phyloP scores from a whole-genome alignment of 2,888 invertebrate species.

The Eupithecia insigniata region DNA sequence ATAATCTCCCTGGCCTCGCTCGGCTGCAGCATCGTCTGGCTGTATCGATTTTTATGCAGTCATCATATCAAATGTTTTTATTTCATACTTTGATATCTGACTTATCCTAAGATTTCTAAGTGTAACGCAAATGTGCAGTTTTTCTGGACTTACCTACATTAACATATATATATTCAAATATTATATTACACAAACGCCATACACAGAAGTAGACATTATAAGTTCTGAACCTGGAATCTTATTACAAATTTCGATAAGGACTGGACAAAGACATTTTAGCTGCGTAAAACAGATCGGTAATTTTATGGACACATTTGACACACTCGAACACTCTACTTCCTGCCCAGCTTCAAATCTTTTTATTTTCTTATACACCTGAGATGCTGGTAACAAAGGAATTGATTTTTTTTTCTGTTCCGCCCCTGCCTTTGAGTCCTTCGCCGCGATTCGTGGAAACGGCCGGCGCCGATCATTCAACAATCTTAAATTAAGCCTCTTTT shows the following conservation, averaged over 20 bases:
- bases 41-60: constrained; percentile 25
- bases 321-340: constrained; percentile 60
- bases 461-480: constrained; percentile 73
- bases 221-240: not conserved
- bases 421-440: constrained; percentile 71
- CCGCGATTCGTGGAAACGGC: constrained; percentile 74
- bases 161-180: too few relatives aligned
- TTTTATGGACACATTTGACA: constrained; percentile 28
- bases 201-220: not conserved
- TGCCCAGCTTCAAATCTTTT: constrained; percentile 64
- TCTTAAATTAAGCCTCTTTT: constrained; percentile 46
- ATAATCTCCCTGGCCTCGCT: constrained; percentile 68
- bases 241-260: not conserved
- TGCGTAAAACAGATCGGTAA: not conserved
- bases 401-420: constrained; percentile 75
- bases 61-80: constrained; percentile 4
- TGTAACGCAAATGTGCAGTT: not conserved
- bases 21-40: constrained; percentile 43
- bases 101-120: not conserved
- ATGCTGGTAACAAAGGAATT: constrained; percentile 82
- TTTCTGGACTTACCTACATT: not conserved
- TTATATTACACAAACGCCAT: not conserved
- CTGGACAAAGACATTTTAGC: not conserved
- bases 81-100: not conserved
- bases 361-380: constrained; percentile 77